These are phyloP conservation scores for Dipodomys stephensi DNA, from an alignment of 2,113 vertebrate genomes.

Conservation along the genomic window DNA sequence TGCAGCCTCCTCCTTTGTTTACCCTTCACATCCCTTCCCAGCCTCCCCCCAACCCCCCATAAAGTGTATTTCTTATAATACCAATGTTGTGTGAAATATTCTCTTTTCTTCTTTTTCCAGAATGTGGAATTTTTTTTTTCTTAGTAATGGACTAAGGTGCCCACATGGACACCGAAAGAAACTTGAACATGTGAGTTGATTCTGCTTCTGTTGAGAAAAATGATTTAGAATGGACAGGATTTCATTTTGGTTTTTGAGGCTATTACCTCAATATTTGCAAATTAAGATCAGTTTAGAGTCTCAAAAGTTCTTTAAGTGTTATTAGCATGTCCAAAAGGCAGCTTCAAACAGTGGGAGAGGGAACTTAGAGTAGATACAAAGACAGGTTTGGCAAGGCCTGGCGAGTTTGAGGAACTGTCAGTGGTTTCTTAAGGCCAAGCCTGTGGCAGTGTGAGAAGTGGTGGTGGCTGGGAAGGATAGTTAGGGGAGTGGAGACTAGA, in stretches of 20 bases:
- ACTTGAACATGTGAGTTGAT: background rate
- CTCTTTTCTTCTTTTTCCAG: constrained; percentile 35
- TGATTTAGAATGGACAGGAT: background rate
- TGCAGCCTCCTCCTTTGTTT: too few relatives aligned
- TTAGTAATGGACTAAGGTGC: constrained; percentile 19
- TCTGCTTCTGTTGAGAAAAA: constrained; percentile 24
- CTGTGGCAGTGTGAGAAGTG: background rate
- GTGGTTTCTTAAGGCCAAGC: background rate
- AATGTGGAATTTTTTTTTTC: background rate
- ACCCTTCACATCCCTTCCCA: too few relatives aligned
- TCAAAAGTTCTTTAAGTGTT: background rate
- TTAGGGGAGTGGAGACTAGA: background rate
- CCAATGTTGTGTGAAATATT: constrained; percentile 15
- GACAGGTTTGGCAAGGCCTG: background rate
- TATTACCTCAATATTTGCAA: constrained; percentile 1
- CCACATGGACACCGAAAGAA: constrained; percentile 53
- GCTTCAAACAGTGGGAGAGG: background rate
- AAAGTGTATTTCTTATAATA: background rate
- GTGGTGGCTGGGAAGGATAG: background rate
- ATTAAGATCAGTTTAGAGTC: background rate
- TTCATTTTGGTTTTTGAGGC: background rate
- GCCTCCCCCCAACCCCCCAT: too few relatives aligned
- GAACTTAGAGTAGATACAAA: background rate
- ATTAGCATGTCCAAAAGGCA: background rate
- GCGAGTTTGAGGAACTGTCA: background rate